A percentile compares a stretch with the other conserved stretches of the same genome.
Conservation (phyloP, 2,797 vertebrate genomes). For the Siniperca scherzeri region DNA sequence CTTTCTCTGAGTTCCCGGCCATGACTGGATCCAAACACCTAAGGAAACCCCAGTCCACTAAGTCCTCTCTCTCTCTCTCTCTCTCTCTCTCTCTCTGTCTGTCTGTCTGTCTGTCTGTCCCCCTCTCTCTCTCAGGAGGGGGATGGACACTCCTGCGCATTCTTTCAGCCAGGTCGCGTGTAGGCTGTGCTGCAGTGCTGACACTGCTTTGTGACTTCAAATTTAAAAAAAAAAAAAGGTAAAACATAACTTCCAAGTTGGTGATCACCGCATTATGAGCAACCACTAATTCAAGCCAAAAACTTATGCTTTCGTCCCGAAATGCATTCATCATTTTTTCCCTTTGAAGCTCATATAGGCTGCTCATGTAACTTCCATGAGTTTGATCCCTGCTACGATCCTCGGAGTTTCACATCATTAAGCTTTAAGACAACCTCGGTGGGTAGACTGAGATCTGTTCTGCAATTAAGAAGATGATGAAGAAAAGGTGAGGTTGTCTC, state of each 20-base stretch:
- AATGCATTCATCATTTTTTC: conserved; percentile 49
- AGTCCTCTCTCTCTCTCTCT: conserved; percentile 12
- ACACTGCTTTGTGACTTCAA: conserved; percentile 13
- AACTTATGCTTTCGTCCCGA: conserved; percentile 13
- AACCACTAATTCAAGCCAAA: conserved; percentile 18
- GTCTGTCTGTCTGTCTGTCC: conserved; percentile 13
- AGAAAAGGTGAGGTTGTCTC: conserved; percentile 28
- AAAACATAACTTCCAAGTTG: background rate
- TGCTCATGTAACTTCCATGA: conserved; percentile 58
- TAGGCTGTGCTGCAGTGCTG: background rate
- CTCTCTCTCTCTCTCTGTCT: conserved; percentile 16
- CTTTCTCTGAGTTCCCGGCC: conserved; percentile 90
- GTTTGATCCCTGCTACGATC: conserved; percentile 58
- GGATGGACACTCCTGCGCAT: conserved; percentile 31
- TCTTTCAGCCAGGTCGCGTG: conserved; percentile 22
- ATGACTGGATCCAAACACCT: conserved; percentile 82
- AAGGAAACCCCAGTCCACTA: conserved; percentile 47
- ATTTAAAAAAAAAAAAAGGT: conserved; percentile 14
- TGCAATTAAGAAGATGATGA: conserved; percentile 45
- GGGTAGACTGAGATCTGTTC: conserved; percentile 32
- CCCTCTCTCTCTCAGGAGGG: conserved; percentile 26
- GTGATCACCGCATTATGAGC: conserved; percentile 6
- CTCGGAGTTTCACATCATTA: conserved; percentile 40
- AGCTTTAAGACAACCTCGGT: conserved; percentile 31
- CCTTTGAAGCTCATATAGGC: conserved; percentile 57